phyloP scores from a whole-genome alignment of 2,113 vertebrate genomes.

The Gracilinanus agilis region DNA sequence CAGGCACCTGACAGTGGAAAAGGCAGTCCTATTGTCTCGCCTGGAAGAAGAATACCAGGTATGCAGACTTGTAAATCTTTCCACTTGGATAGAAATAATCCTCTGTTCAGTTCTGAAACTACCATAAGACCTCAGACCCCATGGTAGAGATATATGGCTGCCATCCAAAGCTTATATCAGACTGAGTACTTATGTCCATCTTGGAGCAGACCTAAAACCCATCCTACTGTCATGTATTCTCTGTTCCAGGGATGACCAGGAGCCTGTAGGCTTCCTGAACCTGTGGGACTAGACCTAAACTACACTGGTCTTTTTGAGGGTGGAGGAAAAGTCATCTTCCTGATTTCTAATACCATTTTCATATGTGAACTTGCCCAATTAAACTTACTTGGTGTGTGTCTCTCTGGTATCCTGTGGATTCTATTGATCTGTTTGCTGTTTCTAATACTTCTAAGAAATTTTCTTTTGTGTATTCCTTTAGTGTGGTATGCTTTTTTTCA shows the following conservation, averaged over 20 bases:
- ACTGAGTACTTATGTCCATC: background rate
- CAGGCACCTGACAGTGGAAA: constrained; percentile 92
- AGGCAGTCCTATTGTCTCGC: constrained; percentile 94
- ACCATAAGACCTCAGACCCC: background rate
- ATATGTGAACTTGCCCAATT: background rate
- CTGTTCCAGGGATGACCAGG: background rate
- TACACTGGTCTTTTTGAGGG: background rate
- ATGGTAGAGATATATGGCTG: background rate
- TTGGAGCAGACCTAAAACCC: background rate
- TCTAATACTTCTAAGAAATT: background rate
- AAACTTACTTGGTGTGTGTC: background rate
- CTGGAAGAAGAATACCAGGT: constrained; percentile 99
- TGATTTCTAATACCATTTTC: background rate
- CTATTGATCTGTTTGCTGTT: background rate
- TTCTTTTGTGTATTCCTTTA: background rate
- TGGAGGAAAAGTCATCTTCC: background rate
- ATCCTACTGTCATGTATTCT: background rate
- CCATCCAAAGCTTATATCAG: background rate
- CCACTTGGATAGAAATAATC: background rate
- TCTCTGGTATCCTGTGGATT: background rate
- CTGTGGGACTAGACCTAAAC: background rate
- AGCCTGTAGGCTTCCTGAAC: background rate
- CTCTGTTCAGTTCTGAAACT: background rate
- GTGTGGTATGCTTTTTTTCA: background rate
- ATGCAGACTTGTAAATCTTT: background rate